Percentiles rank a stretch among this genome's conserved stretches.
Evolutionary conservation across 2,113 vertebrate species (phyloP).

Genomic region (Hippocampus guttulatus): DNA sequence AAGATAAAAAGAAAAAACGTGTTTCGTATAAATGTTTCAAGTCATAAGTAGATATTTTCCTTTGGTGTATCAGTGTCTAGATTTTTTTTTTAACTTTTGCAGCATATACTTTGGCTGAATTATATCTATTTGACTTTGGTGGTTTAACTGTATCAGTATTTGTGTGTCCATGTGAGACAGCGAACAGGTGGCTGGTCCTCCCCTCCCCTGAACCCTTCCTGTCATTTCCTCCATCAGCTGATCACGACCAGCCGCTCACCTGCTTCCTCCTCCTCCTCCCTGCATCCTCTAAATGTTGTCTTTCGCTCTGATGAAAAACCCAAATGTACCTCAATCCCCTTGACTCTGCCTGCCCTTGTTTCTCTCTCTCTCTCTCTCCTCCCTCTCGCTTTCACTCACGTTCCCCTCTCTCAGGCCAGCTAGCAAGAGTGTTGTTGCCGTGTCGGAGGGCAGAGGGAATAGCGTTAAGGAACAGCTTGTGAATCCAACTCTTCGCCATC

Average conservation of each 20-base stretch:
- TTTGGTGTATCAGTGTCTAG: not conserved
- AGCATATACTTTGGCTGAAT: too few relatives aligned
- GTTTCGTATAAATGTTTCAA: too few relatives aligned
- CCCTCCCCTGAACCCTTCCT: slow-evolving; percentile 23
- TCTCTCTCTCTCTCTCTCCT: slow-evolving; percentile 10
- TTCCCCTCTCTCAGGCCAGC: slow-evolving; percentile 17
- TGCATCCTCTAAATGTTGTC: slow-evolving; percentile 12
- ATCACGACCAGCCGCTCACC: slow-evolving; percentile 6
- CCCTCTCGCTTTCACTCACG: slow-evolving; percentile 5
- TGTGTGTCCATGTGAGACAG: not conserved
- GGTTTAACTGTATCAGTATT: too few relatives aligned
- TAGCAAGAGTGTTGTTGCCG: slow-evolving; percentile 37
- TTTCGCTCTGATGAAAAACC: slow-evolving; percentile 25
- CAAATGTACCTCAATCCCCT: slow-evolving; percentile 20
- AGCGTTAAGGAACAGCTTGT: slow-evolving; percentile 7
- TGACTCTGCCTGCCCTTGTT: slow-evolving; percentile 13
- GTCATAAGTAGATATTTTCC: too few relatives aligned
- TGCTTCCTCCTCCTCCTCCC: slow-evolving; percentile 20
- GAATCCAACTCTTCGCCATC: slow-evolving; percentile 20
- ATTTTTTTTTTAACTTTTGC: slow-evolving; percentile 18
- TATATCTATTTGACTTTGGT: not conserved
- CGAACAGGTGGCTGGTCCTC: slow-evolving; percentile 48
- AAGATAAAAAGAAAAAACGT: too few relatives aligned
- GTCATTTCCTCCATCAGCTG: slow-evolving; percentile 42
- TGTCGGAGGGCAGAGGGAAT: slow-evolving; percentile 36